Base-by-base conservation (phyloP, 2,113 vertebrate species). In the Oryzias curvinotus region DNA sequence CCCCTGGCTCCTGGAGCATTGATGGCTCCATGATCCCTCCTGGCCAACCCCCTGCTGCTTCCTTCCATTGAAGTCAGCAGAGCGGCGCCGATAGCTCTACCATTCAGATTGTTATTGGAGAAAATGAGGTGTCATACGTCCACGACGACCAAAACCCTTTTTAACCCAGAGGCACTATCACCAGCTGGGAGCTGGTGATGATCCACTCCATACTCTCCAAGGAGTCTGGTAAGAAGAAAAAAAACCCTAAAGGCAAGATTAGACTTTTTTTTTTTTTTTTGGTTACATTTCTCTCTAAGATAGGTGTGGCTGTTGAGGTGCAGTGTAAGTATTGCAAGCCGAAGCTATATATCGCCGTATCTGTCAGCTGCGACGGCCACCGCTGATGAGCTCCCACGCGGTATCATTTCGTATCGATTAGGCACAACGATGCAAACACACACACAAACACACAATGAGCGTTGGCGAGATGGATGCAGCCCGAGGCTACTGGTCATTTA, bases 361-460 rank as follows among this genome's bases (percentile, higher is more conserved):
- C 77, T 84, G 87, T 87, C 87, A 81, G 82, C 77, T 76, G 67
- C 68, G 72, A 88, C 70, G 67, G 83, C 78, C 84, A 77, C 77
- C 71, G 61, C 79, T 90, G 86, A 87, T 87, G 87, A 87, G 82
- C 85, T 87, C 73, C 76, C 57, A 57, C 78, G 6, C 26, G 54
- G 84, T 79, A 85, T 88, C 87, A 86, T 85, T 80, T 82, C 43
- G 60, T 87, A 90, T 90, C 70, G 88, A 90, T 90, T 80, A 83
- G 71, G 66, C 56, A 26, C 58, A 52, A 55, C 54, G 44, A 81
- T 68, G 65, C 73, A 76, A 82, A 79, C 78, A 75, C 71, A 48
- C 67, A 77, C 66, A 65, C 63, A 71, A 59, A 82, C 56, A 71
- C 72, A 83, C 79, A 75, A 69, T 78, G 60, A 70, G 69, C 60